Evolutionary conservation across 2,888 invertebrate species (phyloP), one percentile per base, ranked within the genome.

Genomic region (Hirudinaria manillensis): DNA sequence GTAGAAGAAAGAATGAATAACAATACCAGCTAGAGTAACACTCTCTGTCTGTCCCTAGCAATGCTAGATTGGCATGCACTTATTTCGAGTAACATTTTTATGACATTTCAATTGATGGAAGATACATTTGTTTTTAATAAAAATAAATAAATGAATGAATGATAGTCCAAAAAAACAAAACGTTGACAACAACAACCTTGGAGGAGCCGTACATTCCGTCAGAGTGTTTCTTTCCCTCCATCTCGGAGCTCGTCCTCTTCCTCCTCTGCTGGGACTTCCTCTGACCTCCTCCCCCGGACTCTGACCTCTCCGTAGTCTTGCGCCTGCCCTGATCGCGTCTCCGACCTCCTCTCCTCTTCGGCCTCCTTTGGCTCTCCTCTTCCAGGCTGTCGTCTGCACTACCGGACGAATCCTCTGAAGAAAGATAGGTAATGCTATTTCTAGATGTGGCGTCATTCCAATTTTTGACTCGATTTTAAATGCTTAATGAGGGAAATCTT

Each of bases 371-470:
- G 34, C 36, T 68, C 68, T 68, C 68, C 36, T 68, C 68, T n/a
- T 68, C 68, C 7, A 68, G 34, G 19, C 68, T 68, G 36, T 68
- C 68, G 7, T 68, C 68, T n/a, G 68, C 68, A 68, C 73, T 56
- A 13, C 36, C 73, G 29, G 73, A 73, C 21, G 73, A 73, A 2
- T 73, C 73, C 34, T 73, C 73, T 73, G 61, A 13, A 27, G 34
- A 21, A 68, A 36, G 34, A 34, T 34, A 24, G n/a, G n/a, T n/a
- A 61, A 61, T 1, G 13, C 1, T 16, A 45, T 45, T 45, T 45
- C 45, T 6, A 16, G 45, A 45, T 45, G 36, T 10, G 16, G 16
- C 45, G n/a, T n/a, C n/a, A n/a, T n/a, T n/a, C n/a, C n/a, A n/a
- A n/a, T n/a, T n/a, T n/a, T n/a, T n/a, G n/a, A n/a, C n/a, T n/a